Base-by-base conservation (phyloP, 1,140 invertebrate genomes). In the Carposina sasakii region DNA sequence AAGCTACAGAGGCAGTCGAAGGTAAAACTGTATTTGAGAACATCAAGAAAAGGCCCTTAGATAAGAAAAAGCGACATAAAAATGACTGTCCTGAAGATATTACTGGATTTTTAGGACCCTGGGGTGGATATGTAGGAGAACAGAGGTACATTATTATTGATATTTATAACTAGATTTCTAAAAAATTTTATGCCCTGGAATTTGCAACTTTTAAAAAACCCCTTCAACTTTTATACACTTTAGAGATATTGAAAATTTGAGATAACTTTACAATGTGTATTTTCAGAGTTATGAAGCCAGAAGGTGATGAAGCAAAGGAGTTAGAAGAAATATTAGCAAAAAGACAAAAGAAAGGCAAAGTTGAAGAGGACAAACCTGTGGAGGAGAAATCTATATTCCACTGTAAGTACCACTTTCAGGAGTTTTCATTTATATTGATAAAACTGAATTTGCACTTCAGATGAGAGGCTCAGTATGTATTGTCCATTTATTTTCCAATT, bases 321-420 rank as follows among this genome's bases (percentile, higher is more conserved):
- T 79, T 99, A 12, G 96, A 99, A 84, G 98, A 98, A 85, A 94
- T 98, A 70, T 81, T 98, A 19, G 94, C 96, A 0, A 99, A 99
- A 76, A 90, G 93, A 67, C 93, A 95, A 63, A 95, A 95, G 69
- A 89, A 91, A 59, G 93, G 92, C 19, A 94, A 93, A 77, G 89
- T 90, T 4, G 83, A 86, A 16, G 97, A 98, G 55, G 96, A 98
- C 34, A 97, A 97, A 85, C 91, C 93, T 3, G 79, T 97, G 33
- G 97, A 99, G 75, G 98, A 99, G 68, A 97, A 96, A 84, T 92
- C 95, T 46, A 94, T 96, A 59, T 86, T 99, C 53, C 98, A 99
- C 76, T 95, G 95, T 96, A 89, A 90, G 90, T 79, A 55, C 48
- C 21, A 16, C n/a, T 30, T 50, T 20, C 23, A 41, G 16, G n/a